Evolutionary conservation across 2,888 invertebrate species (phyloP), one percentile per base, ranked within the genome.

Genomic region (Punctoribates punctum): DNA sequence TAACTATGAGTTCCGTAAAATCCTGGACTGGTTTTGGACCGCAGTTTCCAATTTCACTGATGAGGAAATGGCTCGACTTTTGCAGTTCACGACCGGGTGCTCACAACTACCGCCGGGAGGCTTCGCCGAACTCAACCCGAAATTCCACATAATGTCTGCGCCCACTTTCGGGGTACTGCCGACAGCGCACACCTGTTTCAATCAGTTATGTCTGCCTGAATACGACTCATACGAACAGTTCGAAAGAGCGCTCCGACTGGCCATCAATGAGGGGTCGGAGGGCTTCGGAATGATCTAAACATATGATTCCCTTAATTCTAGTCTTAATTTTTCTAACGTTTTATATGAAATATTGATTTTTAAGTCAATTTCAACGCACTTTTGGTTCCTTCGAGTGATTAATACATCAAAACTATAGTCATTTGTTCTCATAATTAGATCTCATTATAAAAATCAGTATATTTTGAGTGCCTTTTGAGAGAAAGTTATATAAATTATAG

Each of bases 121-220:
- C 17, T 96, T 96, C 85, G 87, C 89, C 81, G 94, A 96, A 83
- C 87, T 96, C 42, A 91, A 90, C 84, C 96, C 96, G 1, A 89
- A 92, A 77, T 94, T 96, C 86, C 95, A 95, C 85, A 91, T 96
- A 79, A 92, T 93, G 1, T 91, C 94, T 11, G 92, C 94, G 73
- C 92, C 93, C 0, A 91, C 92, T 29, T 92, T 91, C 85, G 94
- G 94, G 77, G 93, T 91, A 82, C 86, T 96, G 81, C 96, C 96
- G 65, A 94, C 94, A 1, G 95, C 96, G 38, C 96, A 96, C 85
- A 96, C 95, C 73, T 96, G 95, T 87, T 96, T 96, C 86, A 96
- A 96, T 88, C 95, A 96, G 86, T 88, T 96, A 78, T 95, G 95
- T 85, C 87, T 96, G 82, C 96, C 96, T 27, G 94, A 94, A 85